phyloP scores from a whole-genome alignment of 2,797 vertebrate genomes.

The Pseudopleuronectes americanus region DNA sequence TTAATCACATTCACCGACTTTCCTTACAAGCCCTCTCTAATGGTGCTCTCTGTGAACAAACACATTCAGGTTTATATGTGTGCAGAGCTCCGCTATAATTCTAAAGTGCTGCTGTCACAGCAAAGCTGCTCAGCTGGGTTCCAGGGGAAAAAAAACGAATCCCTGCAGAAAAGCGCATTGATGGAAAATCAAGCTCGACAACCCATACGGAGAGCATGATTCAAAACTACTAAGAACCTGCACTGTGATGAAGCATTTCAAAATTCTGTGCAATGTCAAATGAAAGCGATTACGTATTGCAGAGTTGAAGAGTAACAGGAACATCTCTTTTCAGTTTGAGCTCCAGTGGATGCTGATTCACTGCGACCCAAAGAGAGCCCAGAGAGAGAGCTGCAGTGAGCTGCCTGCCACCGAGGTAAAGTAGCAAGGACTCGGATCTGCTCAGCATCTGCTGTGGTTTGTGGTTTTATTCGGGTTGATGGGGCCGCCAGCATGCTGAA shows the following conservation, averaged over 20 bases:
- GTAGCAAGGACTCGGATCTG: slow-evolving; percentile 58
- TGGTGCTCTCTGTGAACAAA: slow-evolving; percentile 41
- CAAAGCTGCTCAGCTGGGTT: slow-evolving; percentile 72
- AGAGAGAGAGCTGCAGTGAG: slow-evolving; percentile 87
- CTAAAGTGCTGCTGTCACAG: slow-evolving; percentile 67
- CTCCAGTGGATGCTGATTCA: slow-evolving; percentile 90
- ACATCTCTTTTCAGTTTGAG: slow-evolving; percentile 81
- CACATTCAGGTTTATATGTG: slow-evolving; percentile 52
- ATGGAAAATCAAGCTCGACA: slow-evolving; percentile 47
- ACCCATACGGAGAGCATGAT: slow-evolving; percentile 14
- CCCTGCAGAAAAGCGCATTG: slow-evolving; percentile 50
- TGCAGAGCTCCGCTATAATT: slow-evolving; percentile 67
- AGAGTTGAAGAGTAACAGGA: slow-evolving; percentile 21
- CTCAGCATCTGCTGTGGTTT: slow-evolving; percentile 57
- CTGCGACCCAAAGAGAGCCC: slow-evolving; percentile 87
- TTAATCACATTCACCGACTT: slow-evolving; percentile 26
- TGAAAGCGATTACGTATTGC: not conserved
- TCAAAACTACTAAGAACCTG: slow-evolving; percentile 26
- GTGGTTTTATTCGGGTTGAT: slow-evolving; percentile 51
- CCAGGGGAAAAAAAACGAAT: slow-evolving; percentile 54
- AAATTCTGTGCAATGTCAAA: not conserved
- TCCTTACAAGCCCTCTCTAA: slow-evolving; percentile 20
- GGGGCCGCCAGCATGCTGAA: slow-evolving; percentile 15
- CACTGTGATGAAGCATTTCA: not conserved
- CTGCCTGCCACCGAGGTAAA: slow-evolving; percentile 85